Percentiles rank a stretch among this genome's conserved stretches.
These are phyloP conservation scores for Urocolius indicus DNA, from an alignment of 2,113 vertebrate species.

Conservation along the genomic window DNA sequence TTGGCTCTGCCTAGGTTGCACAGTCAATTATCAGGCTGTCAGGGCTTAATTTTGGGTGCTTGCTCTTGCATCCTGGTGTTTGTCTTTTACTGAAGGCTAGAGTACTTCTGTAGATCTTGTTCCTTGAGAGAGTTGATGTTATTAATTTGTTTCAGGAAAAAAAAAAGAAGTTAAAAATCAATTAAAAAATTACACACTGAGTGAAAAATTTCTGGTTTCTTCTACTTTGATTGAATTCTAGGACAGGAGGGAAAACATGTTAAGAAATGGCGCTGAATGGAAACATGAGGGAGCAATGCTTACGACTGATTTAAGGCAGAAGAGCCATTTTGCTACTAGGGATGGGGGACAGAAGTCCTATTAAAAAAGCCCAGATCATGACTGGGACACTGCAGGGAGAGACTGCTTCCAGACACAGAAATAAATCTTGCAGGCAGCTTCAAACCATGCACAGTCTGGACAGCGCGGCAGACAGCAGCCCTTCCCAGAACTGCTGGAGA, in stretches of 20 bases:
- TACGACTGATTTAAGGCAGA: background rate
- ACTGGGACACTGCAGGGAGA: background rate
- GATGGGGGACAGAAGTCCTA: background rate
- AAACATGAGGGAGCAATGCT: background rate
- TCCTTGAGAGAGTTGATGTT: background rate
- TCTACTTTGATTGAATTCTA: background rate
- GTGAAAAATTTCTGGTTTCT: background rate
- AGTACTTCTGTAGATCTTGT: background rate
- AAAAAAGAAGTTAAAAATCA: background rate
- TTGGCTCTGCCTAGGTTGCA: background rate
- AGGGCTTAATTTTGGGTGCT: background rate
- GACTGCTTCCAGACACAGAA: background rate
- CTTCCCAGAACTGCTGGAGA: background rate
- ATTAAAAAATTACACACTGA: background rate
- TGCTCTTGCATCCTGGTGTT: background rate
- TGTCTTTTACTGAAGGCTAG: background rate
- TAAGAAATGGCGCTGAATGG: background rate
- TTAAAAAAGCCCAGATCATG: background rate
- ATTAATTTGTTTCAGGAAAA: background rate
- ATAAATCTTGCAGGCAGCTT: conserved; percentile 9
- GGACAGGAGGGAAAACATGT: background rate
- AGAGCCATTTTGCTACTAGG: background rate
- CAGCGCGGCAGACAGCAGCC: background rate
- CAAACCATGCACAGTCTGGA: background rate
- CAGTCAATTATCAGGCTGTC: background rate